phyloP scores from a whole-genome alignment of 2,797 vertebrate genomes.

The Micromesistius poutassou region DNA sequence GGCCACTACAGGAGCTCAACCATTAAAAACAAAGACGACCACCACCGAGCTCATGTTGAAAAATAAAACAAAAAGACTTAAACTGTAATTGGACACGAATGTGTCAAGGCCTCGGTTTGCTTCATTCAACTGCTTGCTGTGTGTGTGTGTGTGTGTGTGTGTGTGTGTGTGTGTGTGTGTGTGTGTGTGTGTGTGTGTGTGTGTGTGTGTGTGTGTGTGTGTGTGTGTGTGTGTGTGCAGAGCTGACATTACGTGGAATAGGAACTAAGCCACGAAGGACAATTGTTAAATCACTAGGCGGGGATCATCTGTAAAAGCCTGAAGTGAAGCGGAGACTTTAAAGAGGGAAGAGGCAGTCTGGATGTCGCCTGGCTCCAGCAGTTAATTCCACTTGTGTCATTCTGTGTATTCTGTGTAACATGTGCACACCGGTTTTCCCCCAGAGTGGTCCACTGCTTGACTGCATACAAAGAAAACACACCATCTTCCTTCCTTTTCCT shows the following conservation, averaged over 20 bases:
- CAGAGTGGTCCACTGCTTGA: slow-evolving; percentile 45
- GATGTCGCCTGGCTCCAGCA: slow-evolving; percentile 23
- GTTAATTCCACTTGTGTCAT: slow-evolving; percentile 44
- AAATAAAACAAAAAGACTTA: background rate
- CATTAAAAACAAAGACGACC: slow-evolving; percentile 14
- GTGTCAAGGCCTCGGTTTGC: background rate
- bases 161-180: too few species aligned
- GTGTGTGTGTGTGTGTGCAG: too few species aligned
- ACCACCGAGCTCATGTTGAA: slow-evolving; percentile 44
- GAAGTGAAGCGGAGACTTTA: background rate
- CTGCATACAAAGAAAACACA: slow-evolving; percentile 33
- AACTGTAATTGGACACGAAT: background rate
- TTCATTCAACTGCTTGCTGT: background rate
- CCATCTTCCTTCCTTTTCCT: background rate
- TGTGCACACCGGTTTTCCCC: slow-evolving; percentile 36
- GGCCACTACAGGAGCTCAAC: background rate
- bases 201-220: too few species aligned
- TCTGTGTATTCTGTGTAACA: slow-evolving; percentile 38
- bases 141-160: too few species aligned
- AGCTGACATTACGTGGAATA: slow-evolving; percentile 9
- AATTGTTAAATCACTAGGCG: slow-evolving; percentile 21
- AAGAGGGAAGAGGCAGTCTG: slow-evolving; percentile 16
- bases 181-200: too few species aligned
- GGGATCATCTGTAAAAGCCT: slow-evolving; percentile 19
- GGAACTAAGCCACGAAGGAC: slow-evolving; percentile 22